Conservation (phyloP, 2,888 invertebrate species). For the Coelogynopora nodosa region DNA sequence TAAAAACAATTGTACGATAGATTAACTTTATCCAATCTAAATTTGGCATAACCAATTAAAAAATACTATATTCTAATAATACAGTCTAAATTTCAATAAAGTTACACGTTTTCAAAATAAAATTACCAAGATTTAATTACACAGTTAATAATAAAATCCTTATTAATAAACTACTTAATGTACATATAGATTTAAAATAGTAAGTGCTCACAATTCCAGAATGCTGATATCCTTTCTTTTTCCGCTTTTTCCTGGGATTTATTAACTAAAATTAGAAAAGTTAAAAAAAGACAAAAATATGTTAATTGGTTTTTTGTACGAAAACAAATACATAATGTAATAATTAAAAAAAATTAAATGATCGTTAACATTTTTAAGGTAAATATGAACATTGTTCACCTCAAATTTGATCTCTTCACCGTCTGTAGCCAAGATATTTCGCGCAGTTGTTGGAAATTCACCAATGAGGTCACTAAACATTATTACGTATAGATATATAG, state of each 20-base stretch:
- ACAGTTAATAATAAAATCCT: no score
- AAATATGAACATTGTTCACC: conserved; percentile 42
- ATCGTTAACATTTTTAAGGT: not conserved
- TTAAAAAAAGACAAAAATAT: conserved; percentile 48
- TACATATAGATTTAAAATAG: no score
- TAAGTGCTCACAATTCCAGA: conserved; percentile 62
- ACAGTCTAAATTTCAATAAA: no score
- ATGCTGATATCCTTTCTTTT: conserved; percentile 64
- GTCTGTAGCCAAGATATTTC: conserved; percentile 56
- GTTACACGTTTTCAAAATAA: no score
- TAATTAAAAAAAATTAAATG: conserved; percentile 50
- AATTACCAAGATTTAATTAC: no score
- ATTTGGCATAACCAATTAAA: no score
- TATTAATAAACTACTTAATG: no score
- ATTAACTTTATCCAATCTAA: no score
- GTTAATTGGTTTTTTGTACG: not conserved
- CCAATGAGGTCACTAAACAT: conserved; percentile 60
- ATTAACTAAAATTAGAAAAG: conserved; percentile 55
- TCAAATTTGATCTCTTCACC: conserved; percentile 52
- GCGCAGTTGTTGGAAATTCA: conserved; percentile 58
- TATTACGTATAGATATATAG: no score
- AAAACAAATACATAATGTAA: not conserved
- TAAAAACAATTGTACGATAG: no score
- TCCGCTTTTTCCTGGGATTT: conserved; percentile 63
- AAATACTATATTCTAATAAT: no score